phyloP scores from a whole-genome alignment of 1,140 invertebrate genomes.

The Psilanteris sp. region DNA sequence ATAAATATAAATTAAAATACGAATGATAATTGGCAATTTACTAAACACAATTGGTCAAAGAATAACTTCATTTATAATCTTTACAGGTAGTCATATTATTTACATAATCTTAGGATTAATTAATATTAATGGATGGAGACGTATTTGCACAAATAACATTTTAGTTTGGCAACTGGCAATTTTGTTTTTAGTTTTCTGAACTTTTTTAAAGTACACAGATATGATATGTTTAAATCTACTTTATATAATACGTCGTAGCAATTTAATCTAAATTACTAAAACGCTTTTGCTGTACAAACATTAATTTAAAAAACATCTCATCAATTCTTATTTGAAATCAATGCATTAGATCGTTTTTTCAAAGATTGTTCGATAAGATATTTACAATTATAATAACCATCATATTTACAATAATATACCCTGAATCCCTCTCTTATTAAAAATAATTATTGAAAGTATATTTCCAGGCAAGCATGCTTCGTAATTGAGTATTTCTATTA shows the following conservation, averaged over 20 bases:
- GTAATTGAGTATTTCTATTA: slow-evolving; percentile 34
- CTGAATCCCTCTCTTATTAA: slow-evolving; percentile 20
- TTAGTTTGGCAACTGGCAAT: slow-evolving; percentile 49
- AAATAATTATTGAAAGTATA: slow-evolving; percentile 21
- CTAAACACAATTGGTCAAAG: no score
- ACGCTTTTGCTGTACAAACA: slow-evolving; percentile 37
- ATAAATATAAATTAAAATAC: no score
- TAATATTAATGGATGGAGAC: slow-evolving; percentile 29
- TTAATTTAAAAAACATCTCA: slow-evolving; percentile 32
- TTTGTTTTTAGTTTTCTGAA: slow-evolving; percentile 39
- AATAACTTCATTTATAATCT: no score
- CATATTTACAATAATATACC: slow-evolving; percentile 61
- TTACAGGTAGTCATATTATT: no score
- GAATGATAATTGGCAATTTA: no score
- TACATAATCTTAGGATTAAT: slow-evolving; percentile 23
- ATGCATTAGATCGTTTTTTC: slow-evolving; percentile 2
- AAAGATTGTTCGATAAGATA: slow-evolving; percentile 7
- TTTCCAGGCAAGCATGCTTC: slow-evolving; percentile 53
- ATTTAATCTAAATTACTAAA: slow-evolving; percentile 43
- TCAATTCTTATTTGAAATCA: neutral
- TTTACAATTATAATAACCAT: slow-evolving; percentile 11
- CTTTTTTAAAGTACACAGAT: slow-evolving; percentile 43
- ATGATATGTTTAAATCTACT: slow-evolving; percentile 35
- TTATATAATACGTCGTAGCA: slow-evolving; percentile 16
- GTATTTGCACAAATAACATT: slow-evolving; percentile 10